phyloP scores from a whole-genome alignment of 2,797 vertebrate species.

The Gobio occitaniae region DNA sequence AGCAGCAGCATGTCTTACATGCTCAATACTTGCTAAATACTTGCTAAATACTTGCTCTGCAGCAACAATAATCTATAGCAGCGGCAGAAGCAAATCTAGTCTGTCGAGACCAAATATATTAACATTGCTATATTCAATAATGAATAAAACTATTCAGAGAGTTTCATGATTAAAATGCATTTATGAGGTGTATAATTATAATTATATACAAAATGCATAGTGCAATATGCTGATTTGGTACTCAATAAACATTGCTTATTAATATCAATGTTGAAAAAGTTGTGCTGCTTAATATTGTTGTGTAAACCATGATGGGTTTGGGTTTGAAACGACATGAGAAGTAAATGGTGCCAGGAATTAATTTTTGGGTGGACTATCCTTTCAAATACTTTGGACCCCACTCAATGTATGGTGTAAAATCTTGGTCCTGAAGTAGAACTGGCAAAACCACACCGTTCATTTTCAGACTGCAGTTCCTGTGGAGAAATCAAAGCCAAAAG shows the following conservation, averaged over 20 bases:
- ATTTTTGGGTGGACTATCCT: background rate
- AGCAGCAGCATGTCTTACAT: no score
- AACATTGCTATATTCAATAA: no score
- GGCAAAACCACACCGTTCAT: background rate
- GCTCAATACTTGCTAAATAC: no score
- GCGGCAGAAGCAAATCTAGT: no score
- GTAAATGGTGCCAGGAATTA: background rate
- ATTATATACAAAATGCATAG: no score
- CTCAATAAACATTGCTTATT: no score
- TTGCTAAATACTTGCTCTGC: background rate
- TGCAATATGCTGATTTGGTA: no score
- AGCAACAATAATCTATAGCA: no score
- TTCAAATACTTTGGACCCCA: background rate
- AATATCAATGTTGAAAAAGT: background rate
- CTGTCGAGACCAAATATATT: no score
- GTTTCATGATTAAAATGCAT: no score
- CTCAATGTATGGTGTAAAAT: background rate
- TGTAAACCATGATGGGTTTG: background rate
- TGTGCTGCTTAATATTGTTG: background rate
- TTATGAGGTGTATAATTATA: no score
- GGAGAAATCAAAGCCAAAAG: conserved; percentile 2
- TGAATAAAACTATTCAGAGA: no score
- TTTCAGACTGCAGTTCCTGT: conserved; percentile 17
- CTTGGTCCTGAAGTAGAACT: conserved; percentile 1
- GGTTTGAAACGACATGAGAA: background rate